phyloP scores from a whole-genome alignment of 1,140 invertebrate species.

The Periplaneta americana region DNA sequence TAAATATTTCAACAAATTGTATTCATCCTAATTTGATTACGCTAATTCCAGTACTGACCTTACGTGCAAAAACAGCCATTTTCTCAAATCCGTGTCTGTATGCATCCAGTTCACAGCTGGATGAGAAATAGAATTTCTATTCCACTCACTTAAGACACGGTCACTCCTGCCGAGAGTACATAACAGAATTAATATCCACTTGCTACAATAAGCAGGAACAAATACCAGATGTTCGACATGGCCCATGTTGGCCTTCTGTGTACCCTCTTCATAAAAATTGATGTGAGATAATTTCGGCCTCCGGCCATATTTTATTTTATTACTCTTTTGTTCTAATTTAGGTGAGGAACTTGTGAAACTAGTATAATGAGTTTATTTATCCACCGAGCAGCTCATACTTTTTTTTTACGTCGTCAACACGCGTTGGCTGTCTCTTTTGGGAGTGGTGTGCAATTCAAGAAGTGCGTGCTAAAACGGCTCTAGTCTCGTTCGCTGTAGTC shows the following conservation, averaged over 20 bases:
- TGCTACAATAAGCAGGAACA: not conserved
- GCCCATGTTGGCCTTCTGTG: not conserved
- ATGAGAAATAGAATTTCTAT: not conserved
- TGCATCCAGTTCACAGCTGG: not conserved
- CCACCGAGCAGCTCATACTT: not conserved
- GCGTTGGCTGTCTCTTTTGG: not conserved
- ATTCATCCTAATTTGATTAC: no score
- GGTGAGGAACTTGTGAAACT: not conserved
- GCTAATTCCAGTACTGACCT: no score
- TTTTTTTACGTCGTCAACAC: not conserved
- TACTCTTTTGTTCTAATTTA: not conserved
- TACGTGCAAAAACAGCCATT: no score
- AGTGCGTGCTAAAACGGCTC: not conserved
- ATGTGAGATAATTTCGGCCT: not conserved
- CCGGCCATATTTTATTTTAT: not conserved
- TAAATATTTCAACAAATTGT: not conserved
- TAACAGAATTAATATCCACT: no score
- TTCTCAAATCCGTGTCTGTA: no score
- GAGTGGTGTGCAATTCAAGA: no score
- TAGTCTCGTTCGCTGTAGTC: not conserved
- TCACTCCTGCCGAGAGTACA: not conserved
- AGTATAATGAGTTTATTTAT: not conserved
- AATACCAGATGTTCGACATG: not conserved
- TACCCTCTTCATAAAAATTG: not conserved
- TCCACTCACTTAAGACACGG: not conserved